phyloP scores from a whole-genome alignment of 2,888 invertebrate genomes.

The Campopleginae sp. region DNA sequence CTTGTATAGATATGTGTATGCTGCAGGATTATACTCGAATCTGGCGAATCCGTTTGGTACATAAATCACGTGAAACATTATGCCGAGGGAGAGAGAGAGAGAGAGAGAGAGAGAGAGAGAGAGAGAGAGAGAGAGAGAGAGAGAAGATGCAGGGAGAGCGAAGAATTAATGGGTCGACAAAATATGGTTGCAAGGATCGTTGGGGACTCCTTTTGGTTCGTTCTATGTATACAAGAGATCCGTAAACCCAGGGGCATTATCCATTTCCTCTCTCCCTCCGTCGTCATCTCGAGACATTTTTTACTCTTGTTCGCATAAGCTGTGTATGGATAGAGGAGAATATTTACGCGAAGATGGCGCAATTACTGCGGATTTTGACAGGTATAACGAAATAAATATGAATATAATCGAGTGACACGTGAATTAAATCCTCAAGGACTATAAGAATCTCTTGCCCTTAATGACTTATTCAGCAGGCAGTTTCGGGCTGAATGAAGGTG shows the following conservation, averaged over 20 bases:
- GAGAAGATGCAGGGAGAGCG: constrained; percentile 58
- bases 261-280: constrained; percentile 21
- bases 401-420: constrained; percentile 12
- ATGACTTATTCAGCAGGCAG: background rate
- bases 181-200: constrained; percentile 68
- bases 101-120: constrained; percentile 22
- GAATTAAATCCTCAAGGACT: background rate
- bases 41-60: constrained; percentile 56
- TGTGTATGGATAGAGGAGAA: constrained; percentile 58
- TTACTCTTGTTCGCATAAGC: constrained; percentile 42
- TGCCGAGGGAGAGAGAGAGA: constrained; percentile 35
- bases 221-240: constrained; percentile 61
- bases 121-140: constrained; percentile 18
- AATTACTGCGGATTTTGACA: constrained; percentile 42
- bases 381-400: constrained; percentile 51
- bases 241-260: constrained; percentile 62
- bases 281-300: constrained; percentile 15
- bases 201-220: constrained; percentile 59
- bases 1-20: constrained; percentile 16
- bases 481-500: background rate
- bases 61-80: constrained; percentile 65
- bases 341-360: constrained; percentile 48
- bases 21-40: constrained; percentile 53
- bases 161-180: constrained; percentile 71
- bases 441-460: background rate